Conservation (phyloP, 30 jellyfish, hydroid and myxozoan species). For the Turritopsis rubra region DNA sequence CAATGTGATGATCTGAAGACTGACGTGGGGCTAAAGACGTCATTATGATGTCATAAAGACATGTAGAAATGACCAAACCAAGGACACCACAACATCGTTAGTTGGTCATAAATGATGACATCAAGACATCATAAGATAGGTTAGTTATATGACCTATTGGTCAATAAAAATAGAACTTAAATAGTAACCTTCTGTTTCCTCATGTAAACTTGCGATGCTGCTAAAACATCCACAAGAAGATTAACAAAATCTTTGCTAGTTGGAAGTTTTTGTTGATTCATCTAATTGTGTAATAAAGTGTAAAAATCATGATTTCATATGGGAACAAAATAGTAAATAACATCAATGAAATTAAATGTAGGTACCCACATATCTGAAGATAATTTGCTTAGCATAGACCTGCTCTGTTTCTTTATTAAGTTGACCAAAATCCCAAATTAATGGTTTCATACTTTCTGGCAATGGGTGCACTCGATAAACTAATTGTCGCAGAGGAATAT, state of each 20-base stretch:
- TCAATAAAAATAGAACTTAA: not conserved
- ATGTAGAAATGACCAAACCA: too few relatives aligned
- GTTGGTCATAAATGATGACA: too few relatives aligned
- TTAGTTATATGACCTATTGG: too few relatives aligned
- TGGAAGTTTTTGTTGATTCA: constrained; percentile 33
- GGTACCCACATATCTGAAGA: constrained; percentile 39
- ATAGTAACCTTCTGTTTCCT: constrained; percentile 39
- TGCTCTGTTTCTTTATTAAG: constrained; percentile 49
- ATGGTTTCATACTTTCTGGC: constrained; percentile 66
- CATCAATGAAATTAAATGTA: not conserved
- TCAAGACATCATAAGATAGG: too few relatives aligned
- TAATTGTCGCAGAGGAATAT: constrained; percentile 54
- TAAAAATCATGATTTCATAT: not conserved
- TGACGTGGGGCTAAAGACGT: not conserved
- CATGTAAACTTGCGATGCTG: constrained; percentile 49
- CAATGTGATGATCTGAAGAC: not conserved
- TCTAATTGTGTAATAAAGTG: constrained; percentile 11
- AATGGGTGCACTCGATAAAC: constrained; percentile 55
- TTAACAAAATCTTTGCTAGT: constrained; percentile 20
- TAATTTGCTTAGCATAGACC: constrained; percentile 49
- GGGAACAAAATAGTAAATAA: not conserved
- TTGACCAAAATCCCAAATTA: constrained; percentile 74
- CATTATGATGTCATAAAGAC: too few relatives aligned
- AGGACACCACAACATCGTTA: too few relatives aligned
- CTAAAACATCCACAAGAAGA: constrained; percentile 21